Base-by-base conservation (phyloP, 1,140 invertebrate species). In the Drosophila ficusphila region DNA sequence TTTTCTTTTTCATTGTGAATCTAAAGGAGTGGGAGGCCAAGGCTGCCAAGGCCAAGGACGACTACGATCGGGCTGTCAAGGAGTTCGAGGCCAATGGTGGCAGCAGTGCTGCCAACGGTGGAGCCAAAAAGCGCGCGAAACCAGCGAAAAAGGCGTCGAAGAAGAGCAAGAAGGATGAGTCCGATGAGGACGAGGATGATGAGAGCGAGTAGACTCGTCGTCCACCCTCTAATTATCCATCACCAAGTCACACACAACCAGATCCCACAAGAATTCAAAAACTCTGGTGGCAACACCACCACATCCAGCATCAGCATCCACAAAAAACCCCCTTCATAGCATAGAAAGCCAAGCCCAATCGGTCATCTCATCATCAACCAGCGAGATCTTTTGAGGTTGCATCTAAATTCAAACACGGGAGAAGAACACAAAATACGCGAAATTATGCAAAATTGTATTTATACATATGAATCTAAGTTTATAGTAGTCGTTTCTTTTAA, bases 1-100 rank as follows among this genome's bases (percentile, higher is more conserved):
- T 4, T 14, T 47, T 0, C 34, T 14, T n/a, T 12, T 51, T 0
- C 18, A 11, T 23, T 42, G 3, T n/a, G n/a, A n/a, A 39, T 49
- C 14, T 65, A 27, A 76, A 97, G 95, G 96, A 98, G 93, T 99
- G 96, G 96, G 97, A 99, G 90, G 94, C 95, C 36, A 97, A 97
- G 91, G 96, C 96, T 1, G 93, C 92, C 16, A 95, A 97, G 90
- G 93, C 94, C 0, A 98, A 98, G 92, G 95, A 97, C 88, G 95
- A 96, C 56, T 99, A 99, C 90, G 93, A 95, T 42, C 92, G 94
- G 76, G 96, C 95, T 0, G 97, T 99, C 95, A 95, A 96, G 81
- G 97, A 97, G 83, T 99, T 97, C 90, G 95, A 96, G 89, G 95
- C 94, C 8, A 94, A 93, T 56, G 95, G 95, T 33, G 94, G 94